Base-by-base conservation (phyloP, 2,113 vertebrate genomes). In the Riparia riparia region DNA sequence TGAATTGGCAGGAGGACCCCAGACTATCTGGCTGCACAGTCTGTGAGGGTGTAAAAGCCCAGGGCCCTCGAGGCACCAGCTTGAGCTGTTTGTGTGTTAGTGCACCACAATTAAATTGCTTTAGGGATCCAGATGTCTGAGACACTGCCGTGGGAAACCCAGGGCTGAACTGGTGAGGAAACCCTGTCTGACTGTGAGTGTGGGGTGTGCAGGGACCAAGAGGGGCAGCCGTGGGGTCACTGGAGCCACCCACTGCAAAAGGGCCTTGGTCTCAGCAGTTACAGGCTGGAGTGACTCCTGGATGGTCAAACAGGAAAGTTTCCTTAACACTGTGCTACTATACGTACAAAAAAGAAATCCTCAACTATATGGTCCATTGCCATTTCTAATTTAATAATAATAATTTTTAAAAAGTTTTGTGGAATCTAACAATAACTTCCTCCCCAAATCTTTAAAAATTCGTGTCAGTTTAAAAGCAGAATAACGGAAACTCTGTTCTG, bases 91-190 rank as follows among this genome's bases (percentile, higher is more conserved):
- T 17, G 29, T 80, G 25, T 9, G 4, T 57, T 28, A 37, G 11
- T 42, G 58, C 44, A 22, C 25, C 50, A 7, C 10, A 5, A 65
- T 50, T 8, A 10, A 50, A 64, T 34, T 25, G 0, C 1, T 65
- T 49, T 57, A 26, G 28, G 41, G 42, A 57, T 57, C 13, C 20
- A 37, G 21, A 26, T 4, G 5, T 50, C 29, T 42, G 49, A 6
- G 34, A 16, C 24, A 20, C 16, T 41, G n/a, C 5, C 0, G 0
- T 54, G 41, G 73, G 56, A 70, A 70, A 9, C 24, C 4, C 11
- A 26, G 42, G 29, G 4, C 4, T 80, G 66, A 19, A 42, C 20
- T 12, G 12, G 17, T 42, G 21, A 50, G 44, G 31, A 49, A 56
- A 12, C 11, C 34, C 7, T 64, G 25, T 45, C 13, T 47, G 56